A percentile compares a stretch with the other conserved stretches of the same genome.
These are phyloP conservation scores for Microtus richardsoni DNA, from an alignment of 2,113 vertebrate species.

Conservation along the genomic window DNA sequence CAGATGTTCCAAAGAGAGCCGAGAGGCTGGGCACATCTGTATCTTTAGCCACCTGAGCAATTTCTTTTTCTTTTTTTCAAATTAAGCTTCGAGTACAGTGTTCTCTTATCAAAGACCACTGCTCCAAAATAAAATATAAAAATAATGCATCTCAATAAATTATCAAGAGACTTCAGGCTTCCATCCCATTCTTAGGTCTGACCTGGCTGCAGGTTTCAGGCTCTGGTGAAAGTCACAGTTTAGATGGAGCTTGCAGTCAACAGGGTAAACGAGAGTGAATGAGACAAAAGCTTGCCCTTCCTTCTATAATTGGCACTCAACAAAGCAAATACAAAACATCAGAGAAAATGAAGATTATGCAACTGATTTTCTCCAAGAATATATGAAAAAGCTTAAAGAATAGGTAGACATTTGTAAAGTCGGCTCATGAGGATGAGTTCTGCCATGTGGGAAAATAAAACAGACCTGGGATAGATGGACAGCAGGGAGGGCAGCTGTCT, in stretches of 20 bases:
- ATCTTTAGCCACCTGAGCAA: neutral
- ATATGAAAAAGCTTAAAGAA: neutral
- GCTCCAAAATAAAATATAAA: neutral
- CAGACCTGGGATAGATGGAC: accelerated
- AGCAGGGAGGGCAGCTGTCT: neutral
- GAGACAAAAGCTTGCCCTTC: neutral
- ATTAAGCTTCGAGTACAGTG: neutral
- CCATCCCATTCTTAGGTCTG: neutral
- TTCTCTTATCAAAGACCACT: neutral
- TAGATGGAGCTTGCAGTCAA: neutral
- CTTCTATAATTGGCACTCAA: neutral
- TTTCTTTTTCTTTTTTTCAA: neutral
- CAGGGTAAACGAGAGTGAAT: neutral
- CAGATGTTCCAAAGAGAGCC: neutral
- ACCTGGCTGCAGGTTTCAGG: neutral
- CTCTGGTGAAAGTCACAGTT: neutral
- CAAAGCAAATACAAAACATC: neutral
- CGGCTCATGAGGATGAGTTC: neutral
- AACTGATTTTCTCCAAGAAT: neutral
- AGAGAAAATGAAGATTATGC: neutral
- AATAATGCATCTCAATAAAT: neutral
- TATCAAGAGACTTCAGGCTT: neutral
- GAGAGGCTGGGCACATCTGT: neutral
- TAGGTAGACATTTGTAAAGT: neutral
- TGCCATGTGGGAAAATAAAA: neutral